Percentiles rank a stretch among this genome's conserved stretches.
Conservation (phyloP, 2,797 vertebrate genomes). For the Lates japonicus region DNA sequence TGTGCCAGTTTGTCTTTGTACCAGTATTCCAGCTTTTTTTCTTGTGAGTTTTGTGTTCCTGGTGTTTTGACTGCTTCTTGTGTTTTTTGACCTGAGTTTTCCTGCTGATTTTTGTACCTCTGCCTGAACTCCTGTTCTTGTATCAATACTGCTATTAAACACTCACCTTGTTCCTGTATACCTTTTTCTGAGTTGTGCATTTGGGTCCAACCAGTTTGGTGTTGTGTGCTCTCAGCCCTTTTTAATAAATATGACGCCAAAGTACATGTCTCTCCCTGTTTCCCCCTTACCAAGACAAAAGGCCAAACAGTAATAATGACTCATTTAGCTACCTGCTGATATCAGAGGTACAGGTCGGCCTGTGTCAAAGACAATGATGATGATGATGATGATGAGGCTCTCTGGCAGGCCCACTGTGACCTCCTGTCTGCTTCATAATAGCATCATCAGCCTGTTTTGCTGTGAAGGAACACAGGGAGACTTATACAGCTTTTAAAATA, state of each 20-base stretch:
- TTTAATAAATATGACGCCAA: slow-evolving; percentile 1
- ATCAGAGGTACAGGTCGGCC: not conserved
- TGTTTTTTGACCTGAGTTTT: too few relatives aligned
- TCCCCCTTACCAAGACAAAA: slow-evolving; percentile 13
- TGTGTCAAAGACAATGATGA: slow-evolving; percentile 3
- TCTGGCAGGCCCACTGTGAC: slow-evolving; percentile 20
- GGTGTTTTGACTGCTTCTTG: too few relatives aligned
- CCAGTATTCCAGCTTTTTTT: too few relatives aligned
- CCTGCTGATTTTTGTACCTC: too few relatives aligned
- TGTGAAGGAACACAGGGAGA: not conserved
- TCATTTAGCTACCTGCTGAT: slow-evolving; percentile 21
- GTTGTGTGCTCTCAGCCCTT: not conserved
- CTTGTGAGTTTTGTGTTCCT: too few relatives aligned
- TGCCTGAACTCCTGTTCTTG: too few relatives aligned
- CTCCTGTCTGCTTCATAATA: not conserved
- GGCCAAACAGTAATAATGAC: slow-evolving; percentile 43
- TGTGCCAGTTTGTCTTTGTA: too few relatives aligned
- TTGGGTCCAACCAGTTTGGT: too few relatives aligned
- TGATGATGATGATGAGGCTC: slow-evolving; percentile 19
- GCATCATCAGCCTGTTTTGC: slow-evolving; percentile 33
- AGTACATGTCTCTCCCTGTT: not conserved
- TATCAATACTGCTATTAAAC: too few relatives aligned
- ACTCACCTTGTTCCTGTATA: too few relatives aligned
- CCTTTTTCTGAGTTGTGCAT: too few relatives aligned
- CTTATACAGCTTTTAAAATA: slow-evolving; percentile 3